These are phyloP conservation scores for Ceraclea dissimilis DNA, from an alignment of 2,888 invertebrate genomes.

Conservation along the genomic window DNA sequence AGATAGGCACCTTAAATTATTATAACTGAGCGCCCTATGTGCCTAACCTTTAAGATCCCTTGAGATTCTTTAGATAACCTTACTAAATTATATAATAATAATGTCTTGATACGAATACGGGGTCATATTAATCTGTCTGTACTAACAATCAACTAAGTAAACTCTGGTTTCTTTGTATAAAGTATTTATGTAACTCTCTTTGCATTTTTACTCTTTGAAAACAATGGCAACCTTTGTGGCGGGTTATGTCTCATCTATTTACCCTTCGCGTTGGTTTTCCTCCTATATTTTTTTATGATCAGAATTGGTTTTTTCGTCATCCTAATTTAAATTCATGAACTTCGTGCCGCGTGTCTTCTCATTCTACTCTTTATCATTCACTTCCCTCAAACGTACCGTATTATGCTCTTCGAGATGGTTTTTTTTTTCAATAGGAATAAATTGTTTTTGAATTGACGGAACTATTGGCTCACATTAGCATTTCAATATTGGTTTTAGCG, in stretches of 20 bases:
- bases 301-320: neutral
- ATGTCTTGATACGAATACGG: too few relatives aligned
- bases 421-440: neutral
- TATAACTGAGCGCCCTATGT: too few relatives aligned
- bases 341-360: neutral
- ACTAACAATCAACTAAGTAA: too few relatives aligned
- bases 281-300: neutral
- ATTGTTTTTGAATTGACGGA: neutral
- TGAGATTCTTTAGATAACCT: too few relatives aligned
- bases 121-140: too few relatives aligned
- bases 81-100: too few relatives aligned
- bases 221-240: neutral
- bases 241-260: neutral
- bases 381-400: neutral
- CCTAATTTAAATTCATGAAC: slow-evolving; percentile 2
- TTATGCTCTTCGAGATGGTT: neutral
- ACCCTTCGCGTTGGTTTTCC: neutral
- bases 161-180: too few relatives aligned
- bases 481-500: slow-evolving; percentile 1
- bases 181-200: too few relatives aligned
- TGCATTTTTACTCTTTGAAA: neutral
- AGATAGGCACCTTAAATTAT: too few relatives aligned
- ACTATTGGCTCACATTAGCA: neutral
- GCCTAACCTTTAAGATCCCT: too few relatives aligned
- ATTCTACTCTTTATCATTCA: neutral